These are phyloP conservation scores for Dicentrarchus labrax DNA, from an alignment of 2,113 vertebrate species.

Conservation along the genomic window DNA sequence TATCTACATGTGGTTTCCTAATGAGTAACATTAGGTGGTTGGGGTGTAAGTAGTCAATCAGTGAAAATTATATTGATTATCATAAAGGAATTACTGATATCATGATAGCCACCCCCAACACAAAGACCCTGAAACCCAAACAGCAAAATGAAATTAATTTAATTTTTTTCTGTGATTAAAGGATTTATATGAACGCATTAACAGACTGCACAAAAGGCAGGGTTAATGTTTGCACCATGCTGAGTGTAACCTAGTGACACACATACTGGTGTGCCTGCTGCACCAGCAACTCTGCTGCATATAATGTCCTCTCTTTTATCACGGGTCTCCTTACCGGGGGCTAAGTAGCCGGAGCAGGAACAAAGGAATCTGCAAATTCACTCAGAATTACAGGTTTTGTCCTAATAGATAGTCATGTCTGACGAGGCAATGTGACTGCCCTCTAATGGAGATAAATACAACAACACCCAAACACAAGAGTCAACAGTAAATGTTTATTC, in stretches of 20 bases:
- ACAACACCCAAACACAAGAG: neutral
- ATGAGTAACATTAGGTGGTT: neutral
- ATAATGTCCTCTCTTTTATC: neutral
- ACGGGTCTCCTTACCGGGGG: neutral
- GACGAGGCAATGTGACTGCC: conserved; percentile 18
- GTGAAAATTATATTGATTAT: neutral
- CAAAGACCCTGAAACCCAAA: neutral
- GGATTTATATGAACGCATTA: neutral
- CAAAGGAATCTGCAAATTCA: neutral
- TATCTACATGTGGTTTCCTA: neutral
- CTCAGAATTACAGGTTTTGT: neutral
- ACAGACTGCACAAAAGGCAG: neutral
- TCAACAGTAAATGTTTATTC: conserved; percentile 39
- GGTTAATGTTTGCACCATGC: neutral
- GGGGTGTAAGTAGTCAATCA: neutral
- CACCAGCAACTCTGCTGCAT: neutral
- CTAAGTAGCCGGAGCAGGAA: neutral
- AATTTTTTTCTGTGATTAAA: neutral
- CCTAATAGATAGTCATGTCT: neutral
- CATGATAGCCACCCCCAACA: neutral
- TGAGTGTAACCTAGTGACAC: no score
- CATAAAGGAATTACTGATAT: neutral
- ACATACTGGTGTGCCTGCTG: neutral
- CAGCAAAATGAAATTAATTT: neutral
- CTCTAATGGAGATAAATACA: conserved; percentile 35